Evolutionary conservation across 2,113 vertebrate species (phyloP), one percentile per base, ranked within the genome.

Genomic region (Cynoglossus semilaevis): DNA sequence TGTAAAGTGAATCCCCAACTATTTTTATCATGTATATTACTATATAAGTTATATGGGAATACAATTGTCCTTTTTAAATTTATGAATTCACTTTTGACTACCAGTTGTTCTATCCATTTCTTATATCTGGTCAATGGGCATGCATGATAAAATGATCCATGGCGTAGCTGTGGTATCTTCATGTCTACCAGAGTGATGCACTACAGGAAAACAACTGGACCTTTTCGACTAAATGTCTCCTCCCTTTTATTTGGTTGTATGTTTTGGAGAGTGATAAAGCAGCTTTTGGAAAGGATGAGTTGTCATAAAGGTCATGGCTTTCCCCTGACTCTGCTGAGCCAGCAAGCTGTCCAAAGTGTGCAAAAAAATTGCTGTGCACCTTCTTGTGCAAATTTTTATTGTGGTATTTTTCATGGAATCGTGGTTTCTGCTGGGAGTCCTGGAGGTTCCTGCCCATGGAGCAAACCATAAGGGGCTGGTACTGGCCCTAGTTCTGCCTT

Each of bases 391-490:
- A 59, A 34, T 74, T 69, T 58, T 55, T 51, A 38, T 73, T 79
- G 62, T 59, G 76, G 61, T 76, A 29, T 29, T 29, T 75, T 15
- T 63, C 29, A 57, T 61, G 67, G 44, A 70, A 59, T 54, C 34
- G 52, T 59, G 60, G 51, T 58, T 34, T 64, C 45, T 59, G 63
- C 63, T 63, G 43, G 46, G 48, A 77, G 52, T 35, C 53, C 63
- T 82, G 79, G 76, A 72, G 61, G 64, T 54, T 56, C 59, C 81
- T 19, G 68, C 88, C 85, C 56, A 64, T 73, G 70, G 86, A 85
- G 64, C 59, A 58, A 70, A 79, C 74, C 62, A 59, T 43, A 86
- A 85, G 74, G 34, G 49, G 53, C 69, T 52, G 67, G 70, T 74
- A 67, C 67, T 9, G 60, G 65, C 70, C 74, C 83, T 62, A 69